phyloP scores from a whole-genome alignment of 2,797 vertebrate genomes.

The Todus mexicanus region DNA sequence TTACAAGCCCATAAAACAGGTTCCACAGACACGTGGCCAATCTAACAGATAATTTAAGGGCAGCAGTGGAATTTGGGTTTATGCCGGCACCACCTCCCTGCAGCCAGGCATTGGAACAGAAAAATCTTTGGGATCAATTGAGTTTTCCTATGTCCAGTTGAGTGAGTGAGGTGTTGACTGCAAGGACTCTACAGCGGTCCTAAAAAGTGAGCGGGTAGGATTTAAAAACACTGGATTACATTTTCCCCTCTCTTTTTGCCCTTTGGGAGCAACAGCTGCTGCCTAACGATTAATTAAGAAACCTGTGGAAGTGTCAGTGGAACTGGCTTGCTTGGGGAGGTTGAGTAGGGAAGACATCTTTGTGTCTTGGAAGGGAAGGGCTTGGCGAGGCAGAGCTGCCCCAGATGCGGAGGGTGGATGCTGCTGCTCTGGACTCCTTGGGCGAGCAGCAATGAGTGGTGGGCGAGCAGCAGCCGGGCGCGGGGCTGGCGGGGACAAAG shows the following conservation, averaged over 20 bases:
- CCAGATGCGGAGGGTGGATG: neutral
- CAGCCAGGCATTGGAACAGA: neutral
- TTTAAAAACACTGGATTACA: neutral
- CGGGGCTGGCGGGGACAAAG: neutral
- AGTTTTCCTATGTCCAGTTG: neutral
- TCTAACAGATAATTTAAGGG: neutral
- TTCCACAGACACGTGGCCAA: neutral
- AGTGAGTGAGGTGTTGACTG: neutral
- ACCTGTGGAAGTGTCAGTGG: neutral
- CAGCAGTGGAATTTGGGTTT: neutral
- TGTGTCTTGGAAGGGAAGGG: neutral
- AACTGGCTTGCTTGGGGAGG: neutral
- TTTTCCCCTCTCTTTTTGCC: neutral
- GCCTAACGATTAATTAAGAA: neutral
- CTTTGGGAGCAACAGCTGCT: neutral
- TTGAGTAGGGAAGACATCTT: neutral
- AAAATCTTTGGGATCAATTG: neutral
- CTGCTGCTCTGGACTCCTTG: neutral
- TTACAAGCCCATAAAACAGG: constrained; percentile 34
- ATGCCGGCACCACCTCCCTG: neutral
- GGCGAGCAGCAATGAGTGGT: neutral
- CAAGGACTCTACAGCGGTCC: neutral
- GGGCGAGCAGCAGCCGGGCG: neutral
- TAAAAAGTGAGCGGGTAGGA: neutral
- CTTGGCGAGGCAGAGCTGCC: neutral